These are phyloP conservation scores for Microtus oregoni DNA, from an alignment of 2,113 vertebrate genomes.

Conservation along the genomic window DNA sequence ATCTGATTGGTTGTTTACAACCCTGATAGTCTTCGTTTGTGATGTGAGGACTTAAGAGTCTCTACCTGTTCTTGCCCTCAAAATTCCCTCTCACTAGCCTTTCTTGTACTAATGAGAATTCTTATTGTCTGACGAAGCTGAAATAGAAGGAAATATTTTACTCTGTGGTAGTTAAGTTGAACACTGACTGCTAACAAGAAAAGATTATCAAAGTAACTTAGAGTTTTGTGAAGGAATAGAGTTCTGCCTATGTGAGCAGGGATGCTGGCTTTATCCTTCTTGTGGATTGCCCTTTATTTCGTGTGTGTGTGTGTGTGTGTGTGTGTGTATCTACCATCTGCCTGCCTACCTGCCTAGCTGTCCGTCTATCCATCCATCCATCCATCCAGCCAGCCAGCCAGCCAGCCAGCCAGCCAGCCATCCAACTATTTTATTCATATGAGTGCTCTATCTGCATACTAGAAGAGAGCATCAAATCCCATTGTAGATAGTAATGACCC, in stretches of 20 bases:
- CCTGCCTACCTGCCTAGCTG: too few relatives aligned
- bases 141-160: slow-evolving; percentile 5
- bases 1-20: neutral
- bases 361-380: too few relatives aligned
- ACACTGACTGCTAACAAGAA: slow-evolving; percentile 1
- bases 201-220: neutral
- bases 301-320: too few relatives aligned
- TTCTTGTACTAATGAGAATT: slow-evolving; percentile 32
- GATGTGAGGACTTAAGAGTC: neutral
- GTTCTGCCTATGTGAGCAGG: neutral
- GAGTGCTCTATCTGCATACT: neutral
- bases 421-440: neutral
- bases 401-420: too few relatives aligned
- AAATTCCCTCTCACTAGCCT: neutral
- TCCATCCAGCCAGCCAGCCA: too few relatives aligned
- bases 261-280: slow-evolving; percentile 40
- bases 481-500: neutral
- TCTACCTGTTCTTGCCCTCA: neutral
- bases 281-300: neutral
- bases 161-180: slow-evolving; percentile 3
- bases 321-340: too few relatives aligned
- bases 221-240: neutral
- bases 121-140: slow-evolving; percentile 28
- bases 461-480: neutral
- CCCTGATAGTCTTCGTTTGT: slow-evolving; percentile 36